Evolutionary conservation across 2,797 vertebrate species (phyloP), one percentile per base, ranked within the genome.

Genomic region (Lutjanus campechanus): DNA sequence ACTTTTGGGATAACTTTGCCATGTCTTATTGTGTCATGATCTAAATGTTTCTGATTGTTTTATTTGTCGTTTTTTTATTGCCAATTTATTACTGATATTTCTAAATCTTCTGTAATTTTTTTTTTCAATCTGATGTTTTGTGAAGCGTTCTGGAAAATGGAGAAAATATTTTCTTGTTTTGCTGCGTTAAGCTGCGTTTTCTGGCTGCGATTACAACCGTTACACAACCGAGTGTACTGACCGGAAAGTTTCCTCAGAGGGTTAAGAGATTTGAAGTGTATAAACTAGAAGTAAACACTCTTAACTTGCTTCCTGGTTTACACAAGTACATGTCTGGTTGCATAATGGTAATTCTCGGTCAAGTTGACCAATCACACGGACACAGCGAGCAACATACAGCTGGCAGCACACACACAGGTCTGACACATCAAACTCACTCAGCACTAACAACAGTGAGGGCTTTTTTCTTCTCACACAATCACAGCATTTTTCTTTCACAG

Each of bases 391-490:
- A 44, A 50, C 22, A 64, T 10, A 56, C 66, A 77, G 44, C 56
- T 41, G 44, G n/a, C 49, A 19, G 11, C 68, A 78, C 68, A 69
- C 55, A 71, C 56, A 64, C 65, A 63, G 1, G 1, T 73, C 44
- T 66, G 56, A 55, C 53, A 55, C 20, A 4, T 78, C 36, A 82
- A 67, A 73, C 74, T 20, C 62, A 47, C 66, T 71, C 63, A 68
- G 63, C 68, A 77, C 61, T 40, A 54, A 59, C 56, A 7, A 89
- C 79, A 89, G 66, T 81, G 64, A 54, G 19, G 46, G 41, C 65
- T 83, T 85, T 85, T 90, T 64, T 81, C 78, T 69, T 53, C 73
- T 49, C n/a, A 55, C 70, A 92, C 91, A 91, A 91, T 90, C 53
- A 3, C 69, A 40, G 85, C 82, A 71, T 86, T 90, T 89, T 85